Base-by-base conservation (phyloP, 2,888 invertebrate species). In the Scaptomyza cyrtandrae region DNA sequence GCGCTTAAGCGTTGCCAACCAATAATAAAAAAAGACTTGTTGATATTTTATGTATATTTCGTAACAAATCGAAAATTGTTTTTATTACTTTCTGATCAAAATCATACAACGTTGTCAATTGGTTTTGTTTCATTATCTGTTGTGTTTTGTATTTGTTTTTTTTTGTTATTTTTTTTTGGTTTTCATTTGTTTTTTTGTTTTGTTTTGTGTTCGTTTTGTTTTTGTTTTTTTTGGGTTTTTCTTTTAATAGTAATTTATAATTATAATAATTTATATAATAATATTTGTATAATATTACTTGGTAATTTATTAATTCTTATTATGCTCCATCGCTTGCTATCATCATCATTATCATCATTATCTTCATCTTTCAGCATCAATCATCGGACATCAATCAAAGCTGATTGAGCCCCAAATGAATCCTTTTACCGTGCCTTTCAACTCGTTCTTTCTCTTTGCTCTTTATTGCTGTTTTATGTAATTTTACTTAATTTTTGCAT, bases 41-140 rank as follows among this genome's bases (percentile, higher is more conserved):
- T 35, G 7, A 11, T 31, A 9, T 83, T 33, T 41, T 87, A 85
- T 84, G 86, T 84, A 84, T 84, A 84, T 84, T 84, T 84, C 88
- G 84, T 84, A 84, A 84, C 84, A 84, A 84, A 84, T 84, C 88
- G 88, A 84, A 84, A 84, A 84, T 84, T 80, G 74, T 73, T 77
- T 78, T 86, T 86, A 84, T 88, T 90, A 89, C 85, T 90, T 90
- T 89, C 89, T 91, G 91, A 91, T 91, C 90, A 91, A 91, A 91
- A 91, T 91, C 90, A 91, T 91, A 91, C 91, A 91, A 91, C 90
- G 89, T 90, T 91, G 81, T 91, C 89, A 91, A 91, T 90, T 90
- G 86, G 89, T 90, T 89, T 73, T 75, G 71, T 71, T 67, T 62
- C 71, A 59, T 77, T 79, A 77, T 79, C 71, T 79, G 71, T 71